Conservation (phyloP, 1,140 invertebrate species). For the Kradibia gibbosae region DNA sequence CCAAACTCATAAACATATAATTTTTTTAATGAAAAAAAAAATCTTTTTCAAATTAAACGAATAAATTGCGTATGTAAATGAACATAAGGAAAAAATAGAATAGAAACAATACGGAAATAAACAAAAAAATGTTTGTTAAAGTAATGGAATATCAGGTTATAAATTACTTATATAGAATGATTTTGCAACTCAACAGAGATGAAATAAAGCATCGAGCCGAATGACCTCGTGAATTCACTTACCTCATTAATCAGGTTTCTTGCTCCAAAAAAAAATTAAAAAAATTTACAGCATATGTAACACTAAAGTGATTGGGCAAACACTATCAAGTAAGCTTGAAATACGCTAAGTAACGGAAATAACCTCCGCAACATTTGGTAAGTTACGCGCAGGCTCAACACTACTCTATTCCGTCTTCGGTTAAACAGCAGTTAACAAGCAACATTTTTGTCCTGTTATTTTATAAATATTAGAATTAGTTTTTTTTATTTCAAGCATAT, state of each 20-base stretch:
- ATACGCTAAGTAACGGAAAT: neutral
- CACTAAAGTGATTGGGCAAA: neutral
- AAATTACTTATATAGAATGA: neutral
- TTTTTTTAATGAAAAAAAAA: neutral
- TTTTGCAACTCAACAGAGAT: neutral
- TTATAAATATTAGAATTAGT: no score
- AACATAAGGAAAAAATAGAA: neutral
- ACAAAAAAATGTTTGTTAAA: neutral
- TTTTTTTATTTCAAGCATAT: no score
- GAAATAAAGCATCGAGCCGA: neutral
- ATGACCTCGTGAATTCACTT: neutral
- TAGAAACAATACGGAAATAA: neutral
- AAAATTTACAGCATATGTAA: neutral
- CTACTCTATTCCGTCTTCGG: neutral
- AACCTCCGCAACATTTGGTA: neutral
- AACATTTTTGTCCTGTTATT: no score
- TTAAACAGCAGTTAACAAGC: neutral
- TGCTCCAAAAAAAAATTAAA: neutral
- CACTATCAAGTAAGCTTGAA: neutral
- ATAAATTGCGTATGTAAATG: no score
- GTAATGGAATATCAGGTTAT: neutral
- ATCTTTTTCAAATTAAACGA: neutral
- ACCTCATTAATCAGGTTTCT: constrained; percentile 1
- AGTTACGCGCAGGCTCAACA: neutral
- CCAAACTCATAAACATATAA: neutral